phyloP scores from a whole-genome alignment of 2,888 invertebrate genomes.

The Heliconius aoede region DNA sequence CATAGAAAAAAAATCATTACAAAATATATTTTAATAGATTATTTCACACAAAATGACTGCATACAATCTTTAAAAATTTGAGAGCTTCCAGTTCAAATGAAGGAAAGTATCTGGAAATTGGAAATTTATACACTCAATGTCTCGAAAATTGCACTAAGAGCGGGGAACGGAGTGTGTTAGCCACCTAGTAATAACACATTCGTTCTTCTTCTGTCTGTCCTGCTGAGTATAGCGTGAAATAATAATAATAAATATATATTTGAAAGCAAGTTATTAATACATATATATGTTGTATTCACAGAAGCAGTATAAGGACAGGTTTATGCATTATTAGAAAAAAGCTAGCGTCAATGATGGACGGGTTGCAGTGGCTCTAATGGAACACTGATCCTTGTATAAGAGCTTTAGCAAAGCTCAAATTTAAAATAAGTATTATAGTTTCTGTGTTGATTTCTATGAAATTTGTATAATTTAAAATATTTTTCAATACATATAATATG shows the following conservation, averaged over 20 bases:
- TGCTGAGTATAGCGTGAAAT: background rate
- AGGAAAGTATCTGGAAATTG: too few relatives aligned
- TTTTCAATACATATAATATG: too few relatives aligned
- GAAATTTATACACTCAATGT: too few relatives aligned
- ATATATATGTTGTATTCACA: background rate
- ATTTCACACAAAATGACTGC: too few relatives aligned
- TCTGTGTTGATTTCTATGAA: background rate
- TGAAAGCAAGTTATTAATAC: background rate
- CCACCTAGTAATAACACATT: too few relatives aligned
- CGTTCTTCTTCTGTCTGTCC: background rate
- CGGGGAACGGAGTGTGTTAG: too few relatives aligned
- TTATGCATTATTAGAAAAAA: constrained; percentile 24
- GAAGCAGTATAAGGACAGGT: background rate
- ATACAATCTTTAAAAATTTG: too few relatives aligned
- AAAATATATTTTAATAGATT: too few relatives aligned
- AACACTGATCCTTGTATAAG: background rate
- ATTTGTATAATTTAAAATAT: too few relatives aligned
- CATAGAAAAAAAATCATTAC: too few relatives aligned
- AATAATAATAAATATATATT: background rate
- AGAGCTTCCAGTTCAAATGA: too few relatives aligned
- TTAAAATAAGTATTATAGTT: background rate
- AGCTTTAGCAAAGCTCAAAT: background rate
- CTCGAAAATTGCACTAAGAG: too few relatives aligned
- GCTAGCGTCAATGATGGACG: background rate
- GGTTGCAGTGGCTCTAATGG: background rate